These are phyloP conservation scores for Bradynema listronoti DNA, from an alignment of 1,140 invertebrate species.

Conservation along the genomic window DNA sequence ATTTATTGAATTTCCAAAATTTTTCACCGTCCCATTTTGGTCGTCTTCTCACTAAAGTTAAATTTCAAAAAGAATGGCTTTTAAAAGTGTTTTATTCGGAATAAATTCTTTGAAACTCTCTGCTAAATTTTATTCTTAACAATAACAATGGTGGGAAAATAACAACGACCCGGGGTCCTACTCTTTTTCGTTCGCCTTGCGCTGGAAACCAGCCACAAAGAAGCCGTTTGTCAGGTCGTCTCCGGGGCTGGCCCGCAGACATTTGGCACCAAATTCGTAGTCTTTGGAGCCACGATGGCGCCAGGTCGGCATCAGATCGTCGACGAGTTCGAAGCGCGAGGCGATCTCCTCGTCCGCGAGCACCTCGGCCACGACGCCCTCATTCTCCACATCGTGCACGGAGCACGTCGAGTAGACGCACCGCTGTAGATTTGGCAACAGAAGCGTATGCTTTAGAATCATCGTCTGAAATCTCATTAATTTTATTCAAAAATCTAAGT, in stretches of 20 bases:
- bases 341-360: conserved; percentile 43
- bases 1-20: too few species aligned
- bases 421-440: conserved; percentile 73
- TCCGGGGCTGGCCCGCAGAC: conserved; percentile 71
- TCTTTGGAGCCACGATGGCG: conserved; percentile 53
- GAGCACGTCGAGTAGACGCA: conserved; percentile 94
- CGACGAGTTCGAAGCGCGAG: conserved; percentile 41
- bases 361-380: conserved; percentile 70
- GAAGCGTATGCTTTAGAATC: conserved; percentile 76
- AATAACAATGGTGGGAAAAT: too few species aligned
- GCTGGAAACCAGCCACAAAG: too few species aligned
- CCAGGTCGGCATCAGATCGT: conserved; percentile 56
- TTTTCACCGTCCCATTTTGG: too few species aligned
- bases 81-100: too few species aligned
- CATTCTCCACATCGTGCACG: conserved; percentile 79
- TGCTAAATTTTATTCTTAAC: too few species aligned
- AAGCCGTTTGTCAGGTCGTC: conserved; percentile 80
- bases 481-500: background rate
- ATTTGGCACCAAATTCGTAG: conserved; percentile 63
- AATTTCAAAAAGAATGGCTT: too few species aligned
- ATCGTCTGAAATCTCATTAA: conserved; percentile 59
- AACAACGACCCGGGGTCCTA: too few species aligned
- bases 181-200: too few species aligned
- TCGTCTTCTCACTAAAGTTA: too few species aligned
- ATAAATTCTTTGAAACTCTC: too few species aligned